Evolutionary conservation across 2,797 vertebrate genomes (phyloP), one percentile per base, ranked within the genome.

Genomic region (Tapera naevia): DNA sequence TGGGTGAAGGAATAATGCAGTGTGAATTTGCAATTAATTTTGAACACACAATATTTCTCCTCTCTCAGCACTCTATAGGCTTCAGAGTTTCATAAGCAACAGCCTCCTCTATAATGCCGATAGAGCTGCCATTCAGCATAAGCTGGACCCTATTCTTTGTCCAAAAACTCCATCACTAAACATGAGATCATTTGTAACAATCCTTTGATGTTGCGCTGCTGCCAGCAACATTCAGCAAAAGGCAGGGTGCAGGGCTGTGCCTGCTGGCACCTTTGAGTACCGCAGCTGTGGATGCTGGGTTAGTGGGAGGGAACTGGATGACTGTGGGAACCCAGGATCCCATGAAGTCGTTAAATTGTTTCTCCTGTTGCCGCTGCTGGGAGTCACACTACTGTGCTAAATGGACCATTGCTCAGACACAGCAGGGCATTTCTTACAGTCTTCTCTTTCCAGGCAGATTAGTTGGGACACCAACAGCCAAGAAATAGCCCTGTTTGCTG

Each of bases 321-420:
- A 1, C 33, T 10, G 13, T 3, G 51, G 62, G 57, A 37, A 54
- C 41, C 37, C 16, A 4, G 7, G 19, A 30, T 69, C 27, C 41
- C 4, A 0, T 2, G 19, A 33, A 7, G n/a, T n/a, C 2, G 0
- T 48, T 17, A 2, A 33, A 11, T 28, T 64, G 28, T 67, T 11
- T 70, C 23, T 41, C 30, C 37, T 53, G 39, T 57, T 15, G 11
- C 43, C 2, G 2, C 50, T 57, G 50, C 16, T 73, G 50, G 28
- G 28, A 56, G 33, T n/a, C 39, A 17, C 27, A 1, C 43, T 21
- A 2, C 27, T 11, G 39, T 51, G 39, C 18, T 65, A 39, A 41
- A 45, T 3, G 15, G 28, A 45, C 27, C 1, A 3, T 27, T 12
- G 33, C 39, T 45, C 14, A 11, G 45, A 17, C 33, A 17, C 72